Percentiles rank a stretch among this genome's conserved stretches.
Evolutionary conservation across 2,888 invertebrate species (phyloP).

Genomic region (Cephus runcator): DNA sequence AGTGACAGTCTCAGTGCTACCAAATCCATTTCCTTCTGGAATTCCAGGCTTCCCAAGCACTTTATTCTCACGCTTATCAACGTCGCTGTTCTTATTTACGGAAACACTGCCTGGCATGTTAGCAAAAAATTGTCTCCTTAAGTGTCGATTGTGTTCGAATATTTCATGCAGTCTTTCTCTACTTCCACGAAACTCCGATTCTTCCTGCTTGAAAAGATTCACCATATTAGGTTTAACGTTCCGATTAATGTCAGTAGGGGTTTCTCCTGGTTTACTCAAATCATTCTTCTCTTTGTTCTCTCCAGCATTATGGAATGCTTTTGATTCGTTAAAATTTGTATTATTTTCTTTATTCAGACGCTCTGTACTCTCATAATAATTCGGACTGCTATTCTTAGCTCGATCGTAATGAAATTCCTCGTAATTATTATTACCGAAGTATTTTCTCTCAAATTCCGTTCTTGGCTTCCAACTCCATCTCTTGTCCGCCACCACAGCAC

Average conservation of each 20-base stretch:
- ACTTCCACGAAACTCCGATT: slow-evolving; percentile 42
- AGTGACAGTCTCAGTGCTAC: slow-evolving; percentile 59
- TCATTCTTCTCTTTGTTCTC: background rate
- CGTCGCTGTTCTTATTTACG: slow-evolving; percentile 3
- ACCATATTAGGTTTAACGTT: background rate
- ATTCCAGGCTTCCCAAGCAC: slow-evolving; percentile 11
- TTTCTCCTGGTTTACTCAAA: background rate
- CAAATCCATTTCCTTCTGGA: slow-evolving; percentile 44
- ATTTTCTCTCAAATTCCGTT: slow-evolving; percentile 55
- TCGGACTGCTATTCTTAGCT: background rate
- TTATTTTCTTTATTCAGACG: slow-evolving; percentile 5
- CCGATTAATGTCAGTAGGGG: background rate
- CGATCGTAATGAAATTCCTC: slow-evolving; percentile 4
- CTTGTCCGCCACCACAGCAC: background rate
- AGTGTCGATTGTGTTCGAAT: slow-evolving; percentile 56
- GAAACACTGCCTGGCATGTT: slow-evolving; percentile 28
- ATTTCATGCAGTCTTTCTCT: slow-evolving; percentile 59
- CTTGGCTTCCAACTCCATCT: slow-evolving; percentile 51
- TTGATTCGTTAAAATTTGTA: background rate
- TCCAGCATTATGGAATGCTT: background rate
- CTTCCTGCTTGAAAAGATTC: slow-evolving; percentile 3
- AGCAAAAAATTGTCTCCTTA: slow-evolving; percentile 56
- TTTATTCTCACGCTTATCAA: background rate
- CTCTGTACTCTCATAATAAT: background rate
- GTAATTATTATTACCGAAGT: slow-evolving; percentile 35